These are phyloP conservation scores for Candoia aspera DNA, from an alignment of 2,113 vertebrate species.

Conservation along the genomic window DNA sequence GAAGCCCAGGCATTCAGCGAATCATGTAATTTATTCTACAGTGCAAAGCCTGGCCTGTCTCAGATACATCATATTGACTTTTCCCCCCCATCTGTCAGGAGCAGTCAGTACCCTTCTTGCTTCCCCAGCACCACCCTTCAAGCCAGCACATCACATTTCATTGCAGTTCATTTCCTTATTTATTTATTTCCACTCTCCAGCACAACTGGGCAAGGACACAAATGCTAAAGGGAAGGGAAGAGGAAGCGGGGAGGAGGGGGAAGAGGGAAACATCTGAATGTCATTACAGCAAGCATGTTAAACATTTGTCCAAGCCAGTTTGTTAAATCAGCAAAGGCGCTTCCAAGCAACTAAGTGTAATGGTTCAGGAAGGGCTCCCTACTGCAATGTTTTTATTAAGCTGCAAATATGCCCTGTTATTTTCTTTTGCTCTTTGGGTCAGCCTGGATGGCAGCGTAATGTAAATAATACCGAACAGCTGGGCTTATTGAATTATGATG, in stretches of 20 bases:
- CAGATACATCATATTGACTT: constrained; percentile 84
- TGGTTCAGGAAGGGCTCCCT: constrained; percentile 75
- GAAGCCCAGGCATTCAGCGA: constrained; percentile 77
- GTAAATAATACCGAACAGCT: constrained; percentile 72
- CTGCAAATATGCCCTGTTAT: constrained; percentile 76
- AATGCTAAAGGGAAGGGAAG: constrained; percentile 70
- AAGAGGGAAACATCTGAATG: constrained; percentile 70
- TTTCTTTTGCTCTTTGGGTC: constrained; percentile 78
- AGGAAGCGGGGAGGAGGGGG: no score
- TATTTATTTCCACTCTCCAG: constrained; percentile 71
- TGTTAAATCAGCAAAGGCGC: constrained; percentile 79
- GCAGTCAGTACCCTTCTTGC: constrained; percentile 71
- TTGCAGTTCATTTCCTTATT: constrained; percentile 75
- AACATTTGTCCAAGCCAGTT: constrained; percentile 78
- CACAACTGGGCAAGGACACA: constrained; percentile 72
- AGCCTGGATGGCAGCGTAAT: constrained; percentile 69
- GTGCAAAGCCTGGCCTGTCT: constrained; percentile 74
- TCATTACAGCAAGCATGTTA: constrained; percentile 77
- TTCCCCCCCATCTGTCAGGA: constrained; percentile 77
- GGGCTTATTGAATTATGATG: constrained; percentile 54
- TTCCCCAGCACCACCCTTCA: constrained; percentile 40
- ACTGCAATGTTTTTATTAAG: constrained; percentile 76
- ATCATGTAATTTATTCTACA: constrained; percentile 87
- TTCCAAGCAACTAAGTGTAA: constrained; percentile 75
- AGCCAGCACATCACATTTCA: constrained; percentile 72